Percentiles rank a stretch among this genome's conserved stretches.
Conservation (phyloP, 2,888 invertebrate genomes). For the Stenotaenia linearis region DNA sequence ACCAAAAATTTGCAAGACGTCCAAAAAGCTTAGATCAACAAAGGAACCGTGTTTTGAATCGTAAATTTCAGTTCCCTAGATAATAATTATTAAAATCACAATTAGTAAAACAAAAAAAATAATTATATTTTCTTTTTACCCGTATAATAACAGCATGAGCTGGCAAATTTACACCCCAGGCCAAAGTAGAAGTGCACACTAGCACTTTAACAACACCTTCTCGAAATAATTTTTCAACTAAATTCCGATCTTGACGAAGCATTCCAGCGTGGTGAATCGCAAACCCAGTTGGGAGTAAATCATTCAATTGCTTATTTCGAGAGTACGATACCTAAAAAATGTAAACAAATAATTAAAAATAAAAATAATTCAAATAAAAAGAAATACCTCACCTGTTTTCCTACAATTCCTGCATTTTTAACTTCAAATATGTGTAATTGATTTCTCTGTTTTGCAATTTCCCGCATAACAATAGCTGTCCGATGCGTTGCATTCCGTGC, state of each 20-base stretch:
- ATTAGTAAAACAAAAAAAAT: not conserved
- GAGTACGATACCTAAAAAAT: conserved; percentile 56
- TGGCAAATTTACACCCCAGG: conserved; percentile 99
- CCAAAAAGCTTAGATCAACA: conserved; percentile 91
- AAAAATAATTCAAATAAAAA: not conserved
- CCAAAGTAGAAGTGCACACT: conserved; percentile 94
- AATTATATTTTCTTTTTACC: conserved; percentile 53
- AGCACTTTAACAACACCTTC: conserved; percentile 80
- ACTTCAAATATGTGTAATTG: conserved; percentile 51
- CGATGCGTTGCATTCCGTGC: conserved; percentile 91
- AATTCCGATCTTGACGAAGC: conserved; percentile 74
- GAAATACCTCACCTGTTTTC: conserved; percentile 50
- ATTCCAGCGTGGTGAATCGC: conserved; percentile 97
- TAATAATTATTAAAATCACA: not conserved
- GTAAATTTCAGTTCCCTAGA: conserved; percentile 90
- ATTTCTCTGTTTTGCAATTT: conserved; percentile 70
- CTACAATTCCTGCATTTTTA: conserved; percentile 62
- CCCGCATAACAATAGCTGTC: conserved; percentile 76
- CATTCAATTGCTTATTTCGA: conserved; percentile 72
- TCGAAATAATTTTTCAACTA: conserved; percentile 84
- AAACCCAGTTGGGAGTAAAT: conserved; percentile 78
- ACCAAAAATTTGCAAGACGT: conserved; percentile 97
- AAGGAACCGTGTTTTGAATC: conserved; percentile 91
- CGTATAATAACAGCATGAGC: conserved; percentile 95
- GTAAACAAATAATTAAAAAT: not conserved